Evolutionary conservation across 2,113 vertebrate genomes (phyloP).

Genomic region (Calonectris borealis): DNA sequence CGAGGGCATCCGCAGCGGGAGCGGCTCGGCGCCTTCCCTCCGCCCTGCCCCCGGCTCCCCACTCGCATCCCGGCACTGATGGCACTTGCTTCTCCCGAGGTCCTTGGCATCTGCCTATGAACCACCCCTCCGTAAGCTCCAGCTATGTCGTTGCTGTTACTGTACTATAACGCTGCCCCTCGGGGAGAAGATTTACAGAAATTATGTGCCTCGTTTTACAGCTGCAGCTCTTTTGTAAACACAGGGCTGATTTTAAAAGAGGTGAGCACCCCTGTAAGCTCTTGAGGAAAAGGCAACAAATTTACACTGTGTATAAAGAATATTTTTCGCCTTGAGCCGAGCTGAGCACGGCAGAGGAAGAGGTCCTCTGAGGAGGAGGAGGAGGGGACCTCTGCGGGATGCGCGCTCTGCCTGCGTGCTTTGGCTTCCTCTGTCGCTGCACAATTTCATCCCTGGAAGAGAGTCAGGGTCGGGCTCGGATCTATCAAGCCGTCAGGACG

Average conservation of each 20-base stretch:
- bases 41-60: neutral
- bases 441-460: conserved; percentile 3
- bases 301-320: neutral
- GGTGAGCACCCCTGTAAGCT: accelerated
- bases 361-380: neutral
- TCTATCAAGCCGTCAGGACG: neutral
- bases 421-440: neutral
- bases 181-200: neutral
- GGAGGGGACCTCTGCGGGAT: neutral
- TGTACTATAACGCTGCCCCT: neutral
- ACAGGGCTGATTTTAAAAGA: neutral
- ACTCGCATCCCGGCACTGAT: neutral
- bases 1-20: neutral
- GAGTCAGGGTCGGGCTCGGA: neutral
- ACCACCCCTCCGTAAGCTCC: neutral
- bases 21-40: neutral
- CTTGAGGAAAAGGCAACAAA: neutral
- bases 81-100: neutral
- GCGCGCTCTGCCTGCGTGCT: neutral
- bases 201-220: neutral
- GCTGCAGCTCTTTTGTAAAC: neutral
- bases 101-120: neutral
- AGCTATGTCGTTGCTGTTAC: neutral
- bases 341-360: neutral
- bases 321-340: neutral